Evolutionary conservation across 2,888 invertebrate genomes (phyloP).

Genomic region (Liodrosophila aerea): DNA sequence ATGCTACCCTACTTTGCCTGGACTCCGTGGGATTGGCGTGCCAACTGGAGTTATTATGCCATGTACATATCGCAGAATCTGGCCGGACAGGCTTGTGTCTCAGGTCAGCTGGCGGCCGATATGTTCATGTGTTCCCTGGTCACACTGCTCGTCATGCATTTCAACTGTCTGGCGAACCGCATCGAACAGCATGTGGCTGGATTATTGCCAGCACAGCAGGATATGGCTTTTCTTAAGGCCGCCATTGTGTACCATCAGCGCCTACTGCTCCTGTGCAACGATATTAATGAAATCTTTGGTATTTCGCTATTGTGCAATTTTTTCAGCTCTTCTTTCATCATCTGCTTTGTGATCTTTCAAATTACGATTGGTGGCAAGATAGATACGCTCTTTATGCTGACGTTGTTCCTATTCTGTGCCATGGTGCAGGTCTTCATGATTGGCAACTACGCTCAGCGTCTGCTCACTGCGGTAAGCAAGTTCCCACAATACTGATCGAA

Average conservation of each 20-base stretch:
- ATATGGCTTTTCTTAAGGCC: slow-evolving; percentile 51
- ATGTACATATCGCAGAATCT: slow-evolving; percentile 67
- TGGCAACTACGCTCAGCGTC: slow-evolving; percentile 70
- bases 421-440: slow-evolving; percentile 76
- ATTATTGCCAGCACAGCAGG: slow-evolving; percentile 11
- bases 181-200: slow-evolving; percentile 55
- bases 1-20: slow-evolving; percentile 71
- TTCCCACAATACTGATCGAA: not conserved
- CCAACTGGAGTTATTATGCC: slow-evolving; percentile 60
- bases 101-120: slow-evolving; percentile 74
- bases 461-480: slow-evolving; percentile 69
- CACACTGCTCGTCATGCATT: slow-evolving; percentile 80
- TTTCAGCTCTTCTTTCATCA: slow-evolving; percentile 72
- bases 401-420: slow-evolving; percentile 74
- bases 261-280: slow-evolving; percentile 34
- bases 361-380: slow-evolving; percentile 69
- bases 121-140: slow-evolving; percentile 74
- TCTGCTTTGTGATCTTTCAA: slow-evolving; percentile 80
- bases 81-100: slow-evolving; percentile 69
- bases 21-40: slow-evolving; percentile 74
- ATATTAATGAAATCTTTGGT: slow-evolving; percentile 76
- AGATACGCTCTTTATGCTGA: slow-evolving; percentile 66
- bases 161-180: slow-evolving; percentile 54
- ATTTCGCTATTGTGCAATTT: slow-evolving; percentile 76
- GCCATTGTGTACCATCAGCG: slow-evolving; percentile 67